Evolutionary conservation across 92 coral and sea anemone genomes (phyloP).

Genomic region (Parazoanthus atlanticus): DNA sequence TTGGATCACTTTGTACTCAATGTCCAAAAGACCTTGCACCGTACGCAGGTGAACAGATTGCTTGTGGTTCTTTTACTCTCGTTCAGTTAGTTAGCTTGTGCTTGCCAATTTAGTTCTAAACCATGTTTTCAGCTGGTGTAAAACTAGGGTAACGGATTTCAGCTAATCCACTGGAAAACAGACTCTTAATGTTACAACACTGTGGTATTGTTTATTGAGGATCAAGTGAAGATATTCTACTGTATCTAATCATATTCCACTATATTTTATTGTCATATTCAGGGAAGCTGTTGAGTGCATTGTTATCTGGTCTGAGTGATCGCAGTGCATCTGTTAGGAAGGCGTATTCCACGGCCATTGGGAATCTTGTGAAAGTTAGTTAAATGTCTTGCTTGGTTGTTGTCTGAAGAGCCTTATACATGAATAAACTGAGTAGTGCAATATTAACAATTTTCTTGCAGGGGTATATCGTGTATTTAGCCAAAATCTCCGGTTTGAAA

Average conservation of each 20-base stretch:
- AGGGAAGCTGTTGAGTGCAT: slow-evolving; percentile 92
- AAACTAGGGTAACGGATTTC: background rate
- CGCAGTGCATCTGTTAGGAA: slow-evolving; percentile 87
- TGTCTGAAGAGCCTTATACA: no score
- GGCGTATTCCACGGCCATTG: slow-evolving; percentile 86
- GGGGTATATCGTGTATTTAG: no score
- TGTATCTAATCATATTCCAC: background rate
- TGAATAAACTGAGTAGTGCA: no score
- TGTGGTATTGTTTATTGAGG: background rate
- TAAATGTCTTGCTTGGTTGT: no score
- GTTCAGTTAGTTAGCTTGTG: no score
- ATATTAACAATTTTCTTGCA: no score
- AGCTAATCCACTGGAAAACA: background rate
- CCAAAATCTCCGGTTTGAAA: no score
- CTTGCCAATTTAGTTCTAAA: background rate
- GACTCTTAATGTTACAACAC: background rate
- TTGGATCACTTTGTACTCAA: slow-evolving; percentile 91
- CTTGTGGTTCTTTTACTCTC: background rate
- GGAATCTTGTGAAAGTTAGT: slow-evolving; percentile 78
- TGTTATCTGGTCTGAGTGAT: slow-evolving; percentile 85
- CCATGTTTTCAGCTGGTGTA: background rate
- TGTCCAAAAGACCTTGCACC: slow-evolving; percentile 87
- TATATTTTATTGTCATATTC: background rate
- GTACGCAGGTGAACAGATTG: slow-evolving; percentile 67
- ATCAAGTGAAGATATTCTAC: background rate